Percentiles rank a stretch among this genome's conserved stretches.
Conservation (phyloP, 2,113 vertebrate genomes). For the Lutjanus erythropterus region DNA sequence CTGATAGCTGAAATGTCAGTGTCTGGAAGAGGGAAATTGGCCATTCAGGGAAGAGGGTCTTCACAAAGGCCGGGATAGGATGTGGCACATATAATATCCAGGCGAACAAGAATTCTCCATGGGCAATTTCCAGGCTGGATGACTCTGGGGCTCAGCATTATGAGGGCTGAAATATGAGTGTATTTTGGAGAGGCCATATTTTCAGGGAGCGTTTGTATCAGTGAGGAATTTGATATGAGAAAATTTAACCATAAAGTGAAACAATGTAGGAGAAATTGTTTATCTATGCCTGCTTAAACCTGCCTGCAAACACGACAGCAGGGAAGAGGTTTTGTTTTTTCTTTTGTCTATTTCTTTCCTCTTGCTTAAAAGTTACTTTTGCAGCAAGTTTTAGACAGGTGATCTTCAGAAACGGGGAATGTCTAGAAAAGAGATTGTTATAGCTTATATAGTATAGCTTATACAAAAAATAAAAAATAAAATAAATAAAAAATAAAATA, state of each 20-base stretch:
- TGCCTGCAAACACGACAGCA: conserved; percentile 50
- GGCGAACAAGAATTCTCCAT: conserved; percentile 85
- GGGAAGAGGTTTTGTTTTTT: conserved; percentile 41
- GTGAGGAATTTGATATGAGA: conserved; percentile 76
- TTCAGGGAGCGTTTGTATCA: conserved; percentile 75
- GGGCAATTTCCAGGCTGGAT: conserved; percentile 86
- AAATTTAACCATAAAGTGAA: conserved; percentile 79
- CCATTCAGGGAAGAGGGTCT: conserved; percentile 83
- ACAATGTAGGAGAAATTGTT: conserved; percentile 80
- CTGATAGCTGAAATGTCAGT: conserved; percentile 86
- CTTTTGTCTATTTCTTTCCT: conserved; percentile 47
- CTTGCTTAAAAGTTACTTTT: conserved; percentile 40
- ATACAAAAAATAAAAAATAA: too few relatives aligned
- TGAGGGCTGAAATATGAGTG: conserved; percentile 81
- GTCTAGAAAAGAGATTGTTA: background rate
- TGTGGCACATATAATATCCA: conserved; percentile 87
- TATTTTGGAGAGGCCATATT: conserved; percentile 77
- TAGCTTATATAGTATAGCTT: background rate
- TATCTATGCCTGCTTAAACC: conserved; percentile 77
- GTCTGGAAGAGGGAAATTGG: conserved; percentile 82
- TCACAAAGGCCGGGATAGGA: conserved; percentile 85
- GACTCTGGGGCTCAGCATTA: conserved; percentile 81
- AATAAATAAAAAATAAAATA: too few relatives aligned
- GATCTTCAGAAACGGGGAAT: background rate
- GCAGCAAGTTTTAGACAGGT: background rate